Evolutionary conservation across 2,888 invertebrate genomes (phyloP), one percentile per base, ranked within the genome.

Genomic region (Dicyrtomina minuta): DNA sequence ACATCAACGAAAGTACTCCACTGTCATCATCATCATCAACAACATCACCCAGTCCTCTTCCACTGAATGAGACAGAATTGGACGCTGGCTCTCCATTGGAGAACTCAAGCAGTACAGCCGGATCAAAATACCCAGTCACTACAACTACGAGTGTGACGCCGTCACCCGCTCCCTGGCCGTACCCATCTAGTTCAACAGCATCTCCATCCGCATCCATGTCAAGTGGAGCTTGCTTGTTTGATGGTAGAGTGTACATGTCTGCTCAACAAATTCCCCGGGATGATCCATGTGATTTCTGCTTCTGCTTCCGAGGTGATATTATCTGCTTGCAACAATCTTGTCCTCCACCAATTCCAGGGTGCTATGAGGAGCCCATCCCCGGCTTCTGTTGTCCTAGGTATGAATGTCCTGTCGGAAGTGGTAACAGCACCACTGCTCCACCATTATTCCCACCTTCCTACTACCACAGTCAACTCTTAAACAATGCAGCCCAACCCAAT

Each of bases 311-410:
- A 82, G 93, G 94, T 81, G 94, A 95, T 81, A 95, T 96, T 79
- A 95, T 96, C 80, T 96, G 95, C 79, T 85, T 95, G 75, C 94
- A 95, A 83, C 95, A 96, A 83, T 93, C 93, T 80, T 96, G 95
- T 83, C 95, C 95, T 65, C 95, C 95, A 61, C 95, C 95, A 49
- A 94, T 95, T 79, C 89, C 90, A 61, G 91, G 91, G 70, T 96
- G 95, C 80, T 91, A 91, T 82, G 93, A 94, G 81, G 94, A 95
- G 83, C 90, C 92, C 20, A 95, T 96, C 79, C 88, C 88, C 82
- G 95, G 95, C 24, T 95, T 94, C 87, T 96, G 95, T 82, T 96
- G 95, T 84, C 95, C 95, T 61, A 86, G 94, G 79, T 96, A 94
- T 81, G 93, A 94, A 82, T 96, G 95, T 81, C 94, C 91, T 15